Evolutionary conservation across 2,113 vertebrate genomes (phyloP).

Genomic region (Arenaria interpres): DNA sequence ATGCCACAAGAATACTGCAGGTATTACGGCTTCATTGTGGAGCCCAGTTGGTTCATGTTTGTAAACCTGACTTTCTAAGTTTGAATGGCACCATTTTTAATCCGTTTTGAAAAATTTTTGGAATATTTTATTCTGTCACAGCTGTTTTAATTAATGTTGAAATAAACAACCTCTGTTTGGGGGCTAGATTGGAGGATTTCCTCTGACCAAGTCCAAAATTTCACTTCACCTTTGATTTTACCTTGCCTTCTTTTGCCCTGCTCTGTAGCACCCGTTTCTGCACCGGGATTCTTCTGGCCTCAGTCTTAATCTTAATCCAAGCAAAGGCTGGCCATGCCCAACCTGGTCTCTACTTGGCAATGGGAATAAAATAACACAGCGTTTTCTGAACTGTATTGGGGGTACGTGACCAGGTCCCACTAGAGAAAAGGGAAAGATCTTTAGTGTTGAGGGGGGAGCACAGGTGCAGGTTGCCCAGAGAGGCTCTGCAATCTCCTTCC

Average conservation of each 20-base stretch:
- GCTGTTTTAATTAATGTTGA: neutral
- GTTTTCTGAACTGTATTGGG: neutral
- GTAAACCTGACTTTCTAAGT: neutral
- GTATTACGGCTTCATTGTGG: neutral
- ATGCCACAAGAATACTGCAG: neutral
- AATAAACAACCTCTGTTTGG: neutral
- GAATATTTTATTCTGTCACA: neutral
- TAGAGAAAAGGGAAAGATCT: neutral
- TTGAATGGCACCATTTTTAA: neutral
- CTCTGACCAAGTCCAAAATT: neutral
- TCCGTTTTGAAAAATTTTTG: neutral
- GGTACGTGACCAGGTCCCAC: neutral
- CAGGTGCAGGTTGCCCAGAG: accelerated
- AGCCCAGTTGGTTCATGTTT: neutral
- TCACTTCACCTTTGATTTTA: neutral
- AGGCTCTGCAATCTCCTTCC: neutral
- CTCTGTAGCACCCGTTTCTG: neutral
- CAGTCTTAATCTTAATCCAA: neutral
- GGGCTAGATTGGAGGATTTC: neutral
- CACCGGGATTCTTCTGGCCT: neutral
- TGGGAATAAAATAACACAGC: neutral
- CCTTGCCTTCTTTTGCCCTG: neutral
- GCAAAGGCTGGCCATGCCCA: neutral
- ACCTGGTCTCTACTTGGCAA: neutral
- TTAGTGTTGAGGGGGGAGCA: neutral